phyloP scores from a whole-genome alignment of 2,113 vertebrate genomes.

The Machaerirhynchus nigripectus region DNA sequence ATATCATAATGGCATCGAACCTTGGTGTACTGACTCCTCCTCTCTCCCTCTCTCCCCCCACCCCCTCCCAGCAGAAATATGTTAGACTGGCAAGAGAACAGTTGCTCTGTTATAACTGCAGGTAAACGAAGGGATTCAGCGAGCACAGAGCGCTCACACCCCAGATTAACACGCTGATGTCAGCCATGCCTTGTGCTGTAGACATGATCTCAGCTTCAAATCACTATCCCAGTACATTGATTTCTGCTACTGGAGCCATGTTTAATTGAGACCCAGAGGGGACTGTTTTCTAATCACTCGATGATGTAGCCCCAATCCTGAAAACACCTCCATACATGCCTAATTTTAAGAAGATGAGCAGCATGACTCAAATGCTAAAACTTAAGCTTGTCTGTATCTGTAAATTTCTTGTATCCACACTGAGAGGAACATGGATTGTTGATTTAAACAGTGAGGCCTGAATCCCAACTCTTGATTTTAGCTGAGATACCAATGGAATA shows the following conservation, averaged over 20 bases:
- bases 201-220: slow-evolving; percentile 57
- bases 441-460: neutral
- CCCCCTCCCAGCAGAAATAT: neutral
- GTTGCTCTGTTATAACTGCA: neutral
- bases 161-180: slow-evolving; percentile 26
- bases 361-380: slow-evolving; percentile 47
- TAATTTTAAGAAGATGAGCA: slow-evolving; percentile 30
- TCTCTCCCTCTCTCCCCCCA: neutral
- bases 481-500: neutral
- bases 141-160: neutral
- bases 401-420: neutral
- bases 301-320: neutral
- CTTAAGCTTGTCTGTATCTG: slow-evolving; percentile 32
- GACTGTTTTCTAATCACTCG: slow-evolving; percentile 39
- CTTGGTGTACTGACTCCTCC: neutral
- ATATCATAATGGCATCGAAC: neutral
- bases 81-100: slow-evolving; percentile 11
- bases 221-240: neutral
- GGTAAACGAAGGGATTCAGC: neutral
- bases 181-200: slow-evolving; percentile 6
- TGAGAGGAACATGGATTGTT: neutral
- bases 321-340: slow-evolving; percentile 47
- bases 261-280: slow-evolving; percentile 59
- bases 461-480: neutral
- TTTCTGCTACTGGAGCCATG: slow-evolving; percentile 42